Evolutionary conservation across 1,140 invertebrate genomes (phyloP).

Genomic region (Achatina immaculata): DNA sequence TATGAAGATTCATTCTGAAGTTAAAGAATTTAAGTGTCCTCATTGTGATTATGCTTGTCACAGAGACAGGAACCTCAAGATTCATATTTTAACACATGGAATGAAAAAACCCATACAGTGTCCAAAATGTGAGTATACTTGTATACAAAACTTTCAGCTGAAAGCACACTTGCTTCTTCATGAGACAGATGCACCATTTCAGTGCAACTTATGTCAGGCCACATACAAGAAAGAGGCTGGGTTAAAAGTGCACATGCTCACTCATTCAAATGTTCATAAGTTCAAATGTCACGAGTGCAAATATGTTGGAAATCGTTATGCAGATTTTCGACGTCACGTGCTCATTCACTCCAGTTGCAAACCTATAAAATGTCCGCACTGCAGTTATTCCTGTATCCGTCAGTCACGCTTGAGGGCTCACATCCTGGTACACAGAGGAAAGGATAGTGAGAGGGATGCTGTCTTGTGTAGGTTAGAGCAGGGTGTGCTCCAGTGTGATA

Average conservation of each 20-base stretch:
- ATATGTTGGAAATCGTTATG: slow-evolving; percentile 20
- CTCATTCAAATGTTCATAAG: slow-evolving; percentile 23
- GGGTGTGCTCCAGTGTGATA: slow-evolving; percentile 11
- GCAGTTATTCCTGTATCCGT: slow-evolving; percentile 30
- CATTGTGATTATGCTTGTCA: slow-evolving; percentile 20
- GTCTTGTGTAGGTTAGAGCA: slow-evolving; percentile 1
- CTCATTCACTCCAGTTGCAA: slow-evolving; percentile 22
- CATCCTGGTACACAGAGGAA: slow-evolving; percentile 14
- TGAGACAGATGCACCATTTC: slow-evolving; percentile 14
- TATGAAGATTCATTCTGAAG: slow-evolving; percentile 1
- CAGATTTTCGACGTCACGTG: slow-evolving; percentile 23
- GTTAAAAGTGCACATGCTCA: slow-evolving; percentile 32
- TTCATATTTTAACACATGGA: slow-evolving; percentile 16
- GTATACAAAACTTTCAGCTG: slow-evolving; percentile 34
- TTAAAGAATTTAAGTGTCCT: slow-evolving; percentile 10
- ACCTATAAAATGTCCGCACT: slow-evolving; percentile 20
- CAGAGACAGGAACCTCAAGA: slow-evolving; percentile 22
- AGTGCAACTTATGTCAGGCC: slow-evolving; percentile 23
- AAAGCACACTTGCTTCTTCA: slow-evolving; percentile 21
- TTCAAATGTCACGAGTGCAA: slow-evolving; percentile 14
- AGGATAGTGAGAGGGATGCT: slow-evolving; percentile 1
- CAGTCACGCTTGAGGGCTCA: slow-evolving; percentile 28
- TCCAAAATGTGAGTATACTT: slow-evolving; percentile 23
- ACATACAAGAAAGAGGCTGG: slow-evolving; percentile 33
- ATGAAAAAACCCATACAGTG: slow-evolving; percentile 21